Base-by-base conservation (phyloP, 2,888 invertebrate species). In the Sesamia inferens region DNA sequence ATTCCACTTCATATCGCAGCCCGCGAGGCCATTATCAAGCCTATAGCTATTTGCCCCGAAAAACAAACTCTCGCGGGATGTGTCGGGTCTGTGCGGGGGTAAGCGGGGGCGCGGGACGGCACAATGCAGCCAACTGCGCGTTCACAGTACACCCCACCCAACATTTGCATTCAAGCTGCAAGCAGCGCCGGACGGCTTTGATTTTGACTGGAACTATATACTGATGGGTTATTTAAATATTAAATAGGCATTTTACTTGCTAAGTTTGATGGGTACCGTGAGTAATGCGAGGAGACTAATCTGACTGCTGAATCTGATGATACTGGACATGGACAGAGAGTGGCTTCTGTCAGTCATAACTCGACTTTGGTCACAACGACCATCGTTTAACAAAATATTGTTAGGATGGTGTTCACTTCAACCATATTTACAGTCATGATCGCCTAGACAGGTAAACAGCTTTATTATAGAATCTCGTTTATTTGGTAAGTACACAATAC, bases 1-100 rank as follows among this genome's bases (percentile, higher is more conserved):
- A 85, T 22, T 87, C n/a, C 79, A 8, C 0, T 54, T 63, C 80
- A 79, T 83, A 84, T 87, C 89, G 85, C 88, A 90, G 87, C 89
- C 93, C 94, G 94, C 94, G 96, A 94, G 95, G 95, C 96, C 96
- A 96, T 96, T 96, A 96, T 96, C 95, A 94, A 95, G 96, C 95
- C 96, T 96, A 96, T 96, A 96, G 96, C 95, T 96, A 96, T 96
- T 96, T 96, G 96, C 96, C 93, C 96, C 96, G 95, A 96, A 96
- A 96, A 96, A 96, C 96, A 96, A 96, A 96, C 96, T 96, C 96
- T 95, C 95, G 95, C 95, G 96, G 96, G 96, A 95, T 93, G 93
- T 90, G 93, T 88, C 86, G 92, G 91, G 81, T 81, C 76, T 79
- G 79, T 65, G 89, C 81, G 86, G 85, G 76, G 84, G 84, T 76